These are phyloP conservation scores for Atherinomorus stipes DNA, from an alignment of 2,113 vertebrate species.

Conservation along the genomic window DNA sequence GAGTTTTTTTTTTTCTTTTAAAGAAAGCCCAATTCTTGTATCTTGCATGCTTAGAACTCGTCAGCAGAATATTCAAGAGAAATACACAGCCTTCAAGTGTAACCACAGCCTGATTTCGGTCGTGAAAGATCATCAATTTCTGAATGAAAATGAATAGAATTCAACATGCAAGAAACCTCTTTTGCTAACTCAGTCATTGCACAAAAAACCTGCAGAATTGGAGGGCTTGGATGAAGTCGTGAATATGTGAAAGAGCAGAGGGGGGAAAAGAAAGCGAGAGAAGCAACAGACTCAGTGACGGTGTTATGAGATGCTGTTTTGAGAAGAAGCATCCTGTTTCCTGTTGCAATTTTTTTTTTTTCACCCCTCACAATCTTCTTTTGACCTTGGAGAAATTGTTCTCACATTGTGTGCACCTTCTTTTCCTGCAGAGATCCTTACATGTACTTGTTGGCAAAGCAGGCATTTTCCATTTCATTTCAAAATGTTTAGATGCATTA, in stretches of 20 bases:
- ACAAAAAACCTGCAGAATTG: conserved; percentile 69
- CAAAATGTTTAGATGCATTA: not conserved
- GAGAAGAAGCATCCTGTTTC: conserved; percentile 74
- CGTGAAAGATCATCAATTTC: conserved; percentile 52
- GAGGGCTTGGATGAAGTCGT: conserved; percentile 64
- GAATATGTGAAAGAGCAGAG: conserved; percentile 73
- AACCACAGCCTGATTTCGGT: conserved; percentile 33
- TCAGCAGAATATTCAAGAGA: not conserved
- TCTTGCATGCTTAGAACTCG: not conserved
- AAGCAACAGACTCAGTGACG: conserved; percentile 61
- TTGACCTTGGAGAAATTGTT: conserved; percentile 72
- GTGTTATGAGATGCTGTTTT: conserved; percentile 73
- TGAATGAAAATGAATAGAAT: conserved; percentile 56
- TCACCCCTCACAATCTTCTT: conserved; percentile 58
- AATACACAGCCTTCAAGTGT: conserved; percentile 5
- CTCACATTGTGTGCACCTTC: conserved; percentile 32
- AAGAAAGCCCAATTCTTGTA: conserved; percentile 6
- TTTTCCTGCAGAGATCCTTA: conserved; percentile 6
- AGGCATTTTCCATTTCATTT: not conserved
- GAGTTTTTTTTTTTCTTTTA: conserved; percentile 53
- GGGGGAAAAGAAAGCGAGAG: conserved; percentile 67
- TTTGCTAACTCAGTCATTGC: conserved; percentile 67
- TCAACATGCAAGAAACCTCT: conserved; percentile 56
- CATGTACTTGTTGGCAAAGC: not conserved
- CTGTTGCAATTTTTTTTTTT: conserved; percentile 69